Base-by-base conservation (phyloP, 2,797 vertebrate genomes). In the Tenualosa ilisha region DNA sequence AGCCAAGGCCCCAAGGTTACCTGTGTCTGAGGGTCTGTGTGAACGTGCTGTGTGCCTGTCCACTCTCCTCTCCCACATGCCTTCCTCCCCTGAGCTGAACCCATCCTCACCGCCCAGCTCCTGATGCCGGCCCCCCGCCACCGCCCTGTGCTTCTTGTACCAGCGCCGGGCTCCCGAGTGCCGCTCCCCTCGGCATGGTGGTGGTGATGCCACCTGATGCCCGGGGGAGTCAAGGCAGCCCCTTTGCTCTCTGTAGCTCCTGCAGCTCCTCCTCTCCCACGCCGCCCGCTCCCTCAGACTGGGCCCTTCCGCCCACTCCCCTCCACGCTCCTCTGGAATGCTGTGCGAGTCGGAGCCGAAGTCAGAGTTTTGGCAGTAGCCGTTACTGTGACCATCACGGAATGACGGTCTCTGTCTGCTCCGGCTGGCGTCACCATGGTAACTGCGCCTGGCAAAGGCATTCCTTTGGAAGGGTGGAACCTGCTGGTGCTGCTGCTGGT, bases 351-450 rank as follows among this genome's bases (percentile, higher is more conserved):
- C 2, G 37, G 72, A 46, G 72, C 7, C 20, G 68, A 15, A 43
- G 68, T 15, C 9, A 6, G 17, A 20, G 54, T 56, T 56, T 68
- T 88, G 89, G 89, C 91, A 90, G 87, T 65, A 13, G 63, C 26
- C n/a, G 8, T 65, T 26, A 82, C 88, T 85, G 82, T 81, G 75
- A 59, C 24, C 79, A 11, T 86, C 68, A 54, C 1, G 22, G 8
- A 54, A 12, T 24, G 90, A 90, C 43, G 46, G 79, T 75, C 88
- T 89, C 89, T 91, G 90, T 7, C 50, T 46, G 88, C 90, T 91
- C 86, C 93, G 88, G 87, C 92, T 87, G 81, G 91, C 86, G 51
- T 94, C 92, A 83, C 94, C 93, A 91, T 93, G 93, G 92, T 94
- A 95, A 93, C 94, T 94, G 90, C 92, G 92, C 88, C 94, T 92